Evolutionary conservation across 1,140 invertebrate species (phyloP), one percentile per base, ranked within the genome.

Genomic region (Drosophila dunni): DNA sequence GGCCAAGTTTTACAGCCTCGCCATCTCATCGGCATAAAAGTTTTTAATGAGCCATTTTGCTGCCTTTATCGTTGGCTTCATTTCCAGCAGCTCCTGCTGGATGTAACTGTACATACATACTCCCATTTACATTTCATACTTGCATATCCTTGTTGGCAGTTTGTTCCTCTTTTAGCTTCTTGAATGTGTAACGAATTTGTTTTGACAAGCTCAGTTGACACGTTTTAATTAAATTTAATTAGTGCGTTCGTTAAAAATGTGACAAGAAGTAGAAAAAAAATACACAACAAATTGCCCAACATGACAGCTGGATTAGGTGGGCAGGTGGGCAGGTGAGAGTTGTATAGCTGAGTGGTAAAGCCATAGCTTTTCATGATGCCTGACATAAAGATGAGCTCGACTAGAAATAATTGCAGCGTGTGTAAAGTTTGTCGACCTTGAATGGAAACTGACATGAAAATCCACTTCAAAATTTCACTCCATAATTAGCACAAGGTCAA

Each of bases 141-240:
- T 42, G 40, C 50, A 42, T 34, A 54, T 17, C 44, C 63, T 68
- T 38, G 29, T 50, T 40, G 29, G 17, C 24, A 20, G 46, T 1
- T 24, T 38, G 20, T 38, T 34, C 33, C 64, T 58, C 44, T 50
- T 36, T 48, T 11, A 7, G 13, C 45, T 58, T 66, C 46, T 29
- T 58, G 66, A 53, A 73, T 79, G 80, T 51, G 79, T 68, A 75
- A 53, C 77, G 84, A 88, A 88, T 88, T 88, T 88, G 84, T 88
- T 88, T 80, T 84, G 84, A 88, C 84, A 89, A 84, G 85, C 84
- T 81, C 84, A 56, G 84, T 84, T 88, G 84, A 89, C 84, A 88
- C 84, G 86, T 88, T 88, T 88, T 88, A 88, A 88, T 88, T 88
- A 88, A 89, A 88, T 88, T 89, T 88, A 88, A 88, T 89, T 88